Conservation (phyloP, 2,113 vertebrate species). For the Leucoraja erinaceus region DNA sequence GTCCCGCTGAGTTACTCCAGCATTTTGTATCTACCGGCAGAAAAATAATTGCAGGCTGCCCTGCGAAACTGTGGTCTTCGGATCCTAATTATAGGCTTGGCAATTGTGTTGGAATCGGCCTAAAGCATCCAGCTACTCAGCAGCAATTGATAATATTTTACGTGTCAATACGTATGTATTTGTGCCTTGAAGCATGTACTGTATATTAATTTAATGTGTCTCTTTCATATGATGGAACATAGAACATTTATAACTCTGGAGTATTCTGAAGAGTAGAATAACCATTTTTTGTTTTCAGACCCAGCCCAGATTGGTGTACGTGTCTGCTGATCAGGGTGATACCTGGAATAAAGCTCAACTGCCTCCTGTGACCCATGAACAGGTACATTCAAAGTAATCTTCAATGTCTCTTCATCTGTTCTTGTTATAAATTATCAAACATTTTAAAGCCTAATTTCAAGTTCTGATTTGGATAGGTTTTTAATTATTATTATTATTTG, state of each 20-base stretch:
- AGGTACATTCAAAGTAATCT: constrained; percentile 49
- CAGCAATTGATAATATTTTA: neutral
- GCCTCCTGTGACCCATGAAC: constrained; percentile 62
- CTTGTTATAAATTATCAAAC: neutral
- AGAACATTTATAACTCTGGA: too few relatives aligned
- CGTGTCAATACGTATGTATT: too few relatives aligned
- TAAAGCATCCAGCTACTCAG: neutral
- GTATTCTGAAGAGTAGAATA: neutral
- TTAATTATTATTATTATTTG: too few relatives aligned
- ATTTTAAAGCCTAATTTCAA: neutral
- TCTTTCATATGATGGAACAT: too few relatives aligned
- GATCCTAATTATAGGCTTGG: neutral
- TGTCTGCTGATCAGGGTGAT: constrained; percentile 63
- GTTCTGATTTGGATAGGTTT: too few relatives aligned
- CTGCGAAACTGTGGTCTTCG: neutral
- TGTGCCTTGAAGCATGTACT: too few relatives aligned
- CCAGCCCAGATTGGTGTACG: constrained; percentile 62
- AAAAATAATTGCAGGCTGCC: neutral
- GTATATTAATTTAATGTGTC: neutral
- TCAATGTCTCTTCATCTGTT: neutral
- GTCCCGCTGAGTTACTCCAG: too few relatives aligned
- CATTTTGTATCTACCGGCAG: neutral
- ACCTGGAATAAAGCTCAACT: constrained; percentile 60
- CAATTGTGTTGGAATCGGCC: neutral
- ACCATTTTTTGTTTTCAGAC: constrained; percentile 48